Evolutionary conservation across 2,888 invertebrate species (phyloP).

Genomic region (Oligia latruncula): DNA sequence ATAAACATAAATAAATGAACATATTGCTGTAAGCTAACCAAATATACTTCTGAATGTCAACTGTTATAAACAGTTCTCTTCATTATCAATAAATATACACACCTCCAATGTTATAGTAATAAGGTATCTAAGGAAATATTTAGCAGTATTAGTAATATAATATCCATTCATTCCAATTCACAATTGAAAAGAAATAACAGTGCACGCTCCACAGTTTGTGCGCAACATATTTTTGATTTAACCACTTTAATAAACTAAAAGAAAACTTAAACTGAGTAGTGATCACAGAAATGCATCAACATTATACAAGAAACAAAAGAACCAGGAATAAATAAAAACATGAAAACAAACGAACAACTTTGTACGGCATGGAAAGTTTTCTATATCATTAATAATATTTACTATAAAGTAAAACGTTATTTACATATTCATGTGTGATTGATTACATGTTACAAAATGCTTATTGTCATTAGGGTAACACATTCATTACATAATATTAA

Average conservation of each 20-base stretch:
- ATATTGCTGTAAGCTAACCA: slow-evolving; percentile 41
- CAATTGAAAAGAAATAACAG: slow-evolving; percentile 53
- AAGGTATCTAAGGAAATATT: slow-evolving; percentile 46
- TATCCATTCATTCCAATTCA: slow-evolving; percentile 54
- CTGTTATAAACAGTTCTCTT: slow-evolving; percentile 48
- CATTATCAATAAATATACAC: slow-evolving; percentile 48
- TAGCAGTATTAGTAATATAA: slow-evolving; percentile 51
- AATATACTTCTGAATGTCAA: slow-evolving; percentile 43
- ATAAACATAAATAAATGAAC: slow-evolving; percentile 52
- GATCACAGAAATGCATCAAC: slow-evolving; percentile 89
- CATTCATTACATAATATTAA: slow-evolving; percentile 58
- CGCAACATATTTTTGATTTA: slow-evolving; percentile 71
- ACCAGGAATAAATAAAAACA: slow-evolving; percentile 77
- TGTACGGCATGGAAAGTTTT: slow-evolving; percentile 76
- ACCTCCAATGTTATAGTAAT: slow-evolving; percentile 49
- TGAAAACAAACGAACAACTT: slow-evolving; percentile 68
- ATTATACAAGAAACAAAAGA: slow-evolving; percentile 75
- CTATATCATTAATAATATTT: slow-evolving; percentile 36
- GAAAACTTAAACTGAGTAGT: slow-evolving; percentile 81
- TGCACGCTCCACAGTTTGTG: slow-evolving; percentile 77
- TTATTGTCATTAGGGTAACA: slow-evolving; percentile 86
- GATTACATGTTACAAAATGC: slow-evolving; percentile 81
- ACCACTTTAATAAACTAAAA: slow-evolving; percentile 74
- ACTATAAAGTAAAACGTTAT: slow-evolving; percentile 70
- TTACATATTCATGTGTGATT: slow-evolving; percentile 75